Conservation (phyloP, 2,113 vertebrate species). For the Lophochroa leadbeateri region DNA sequence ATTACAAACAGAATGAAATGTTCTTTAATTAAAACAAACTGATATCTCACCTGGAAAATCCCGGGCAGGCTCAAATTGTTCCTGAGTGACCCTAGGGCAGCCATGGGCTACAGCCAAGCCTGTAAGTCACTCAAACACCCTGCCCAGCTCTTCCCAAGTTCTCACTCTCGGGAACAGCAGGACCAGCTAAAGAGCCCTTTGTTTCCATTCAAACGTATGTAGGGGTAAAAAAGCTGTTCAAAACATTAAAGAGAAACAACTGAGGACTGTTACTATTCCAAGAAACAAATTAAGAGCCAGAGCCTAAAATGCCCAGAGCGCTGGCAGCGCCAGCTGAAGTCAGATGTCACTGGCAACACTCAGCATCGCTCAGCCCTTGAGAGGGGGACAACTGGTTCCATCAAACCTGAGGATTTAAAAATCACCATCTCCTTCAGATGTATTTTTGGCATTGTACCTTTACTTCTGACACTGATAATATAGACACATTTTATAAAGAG, state of each 20-base stretch:
- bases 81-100: background rate
- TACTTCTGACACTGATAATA: background rate
- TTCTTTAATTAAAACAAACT: constrained; percentile 21
- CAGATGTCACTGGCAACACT: background rate
- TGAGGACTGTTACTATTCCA: constrained; percentile 51
- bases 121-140: background rate
- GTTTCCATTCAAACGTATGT: constrained; percentile 32
- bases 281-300: constrained; percentile 27
- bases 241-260: constrained; percentile 51
- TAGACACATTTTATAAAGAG: background rate
- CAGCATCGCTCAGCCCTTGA: background rate
- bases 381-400: background rate
- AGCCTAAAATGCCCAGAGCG: background rate
- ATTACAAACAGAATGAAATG: background rate
- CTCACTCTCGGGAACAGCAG: background rate
- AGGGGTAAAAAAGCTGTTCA: constrained; percentile 54
- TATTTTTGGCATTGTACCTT: background rate
- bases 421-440: background rate
- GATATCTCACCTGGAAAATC: constrained; percentile 52
- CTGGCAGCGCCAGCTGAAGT: constrained; percentile 8
- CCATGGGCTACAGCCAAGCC: background rate
- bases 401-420: background rate
- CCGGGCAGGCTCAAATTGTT: constrained; percentile 27
- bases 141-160: background rate
- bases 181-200: constrained; percentile 40